Percentiles rank a stretch among this genome's conserved stretches.
These are phyloP conservation scores for Apodemia duryi DNA, from an alignment of 2,888 invertebrate species.

Conservation along the genomic window DNA sequence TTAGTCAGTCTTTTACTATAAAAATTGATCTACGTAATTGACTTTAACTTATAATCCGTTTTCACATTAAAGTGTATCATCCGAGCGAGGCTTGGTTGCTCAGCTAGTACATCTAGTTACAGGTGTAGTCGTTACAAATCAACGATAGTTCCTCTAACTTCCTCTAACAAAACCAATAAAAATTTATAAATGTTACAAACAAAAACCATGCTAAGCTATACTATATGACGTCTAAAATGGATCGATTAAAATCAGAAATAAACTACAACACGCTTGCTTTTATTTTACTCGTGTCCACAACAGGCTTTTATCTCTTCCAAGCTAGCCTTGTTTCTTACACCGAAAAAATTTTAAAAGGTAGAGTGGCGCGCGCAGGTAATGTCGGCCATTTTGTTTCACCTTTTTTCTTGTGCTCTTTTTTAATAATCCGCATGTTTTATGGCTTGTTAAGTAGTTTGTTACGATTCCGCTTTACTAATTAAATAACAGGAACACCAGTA, in stretches of 20 bases:
- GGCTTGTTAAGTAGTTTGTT: conserved; percentile 16
- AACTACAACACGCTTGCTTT: conserved; percentile 64
- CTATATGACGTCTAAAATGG: conserved; percentile 52
- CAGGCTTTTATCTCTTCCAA: conserved; percentile 59
- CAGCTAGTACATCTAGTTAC: too few species aligned
- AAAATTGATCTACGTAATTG: too few species aligned
- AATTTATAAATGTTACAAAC: conserved; percentile 47
- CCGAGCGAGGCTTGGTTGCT: too few species aligned
- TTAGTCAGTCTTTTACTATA: too few species aligned
- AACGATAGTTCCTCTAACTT: not conserved
- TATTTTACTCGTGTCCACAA: conserved; percentile 74
- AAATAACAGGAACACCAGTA: conserved; percentile 46
- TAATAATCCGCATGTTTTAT: conserved; percentile 74
- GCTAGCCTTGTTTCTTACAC: conserved; percentile 45
- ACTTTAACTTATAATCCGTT: too few species aligned
- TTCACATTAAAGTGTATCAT: too few species aligned
- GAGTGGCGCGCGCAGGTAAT: conserved; percentile 65
- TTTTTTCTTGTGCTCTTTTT: conserved; percentile 62
- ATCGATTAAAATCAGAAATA: conserved; percentile 66
- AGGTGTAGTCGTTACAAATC: not conserved
- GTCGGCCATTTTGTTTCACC: conserved; percentile 59
- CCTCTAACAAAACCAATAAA: conserved; percentile 22
- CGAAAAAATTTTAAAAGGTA: conserved; percentile 42
- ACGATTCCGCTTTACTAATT: conserved; percentile 44
- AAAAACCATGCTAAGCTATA: conserved; percentile 51